Base-by-base conservation (phyloP, 2,797 vertebrate species). In the Acanthornis magna region DNA sequence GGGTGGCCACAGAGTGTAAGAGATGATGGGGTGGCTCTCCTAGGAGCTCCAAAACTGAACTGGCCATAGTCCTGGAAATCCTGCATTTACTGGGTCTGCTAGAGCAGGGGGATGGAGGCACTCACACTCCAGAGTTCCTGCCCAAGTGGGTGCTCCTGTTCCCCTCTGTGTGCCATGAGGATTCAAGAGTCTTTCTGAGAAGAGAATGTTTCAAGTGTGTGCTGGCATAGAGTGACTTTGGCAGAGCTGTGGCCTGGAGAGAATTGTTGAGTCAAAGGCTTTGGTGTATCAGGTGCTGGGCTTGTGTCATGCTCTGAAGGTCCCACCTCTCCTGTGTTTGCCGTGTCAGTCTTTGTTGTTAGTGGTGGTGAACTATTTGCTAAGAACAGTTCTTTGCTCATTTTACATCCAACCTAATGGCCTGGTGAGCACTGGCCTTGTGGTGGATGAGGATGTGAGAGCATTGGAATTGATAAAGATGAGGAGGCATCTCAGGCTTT, bases 1-100 rank as follows among this genome's bases (percentile, higher is more conserved):
- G 16, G 4, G 3, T 15, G 4, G 2, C 47, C 27, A 4, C 1
- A 5, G 16, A 21, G 1, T 40, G 11, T 7, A 40, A 1, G 19
- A 9, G 7, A 11, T 7, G 10, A 7, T 22, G 9, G 5, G 2
- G 2, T 40, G 9, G 17, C 1, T 25, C 4, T 38, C 1, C 4
- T 15, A 14, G 12, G 6, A 25, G 2, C 1, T 30, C 16, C 14
- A 17, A 34, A 34, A 18, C 3, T 5, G 2, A 21, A 34, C 5
- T 23, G 14, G 17, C 4, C 23, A 7, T 3, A 13, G 2, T 51
- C 10, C 11, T 27, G 8, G 7, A 29, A 51, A 21, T 40, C 1
- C 7, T n/a, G 30, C 23, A 42, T 6, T 2, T 27, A 1, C 8
- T 22, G 11, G 10, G 5, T 5, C 17, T 27, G 8, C 30, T 17